Evolutionary conservation across 2,797 vertebrate species (phyloP).

Genomic region (Zalophus californianus): DNA sequence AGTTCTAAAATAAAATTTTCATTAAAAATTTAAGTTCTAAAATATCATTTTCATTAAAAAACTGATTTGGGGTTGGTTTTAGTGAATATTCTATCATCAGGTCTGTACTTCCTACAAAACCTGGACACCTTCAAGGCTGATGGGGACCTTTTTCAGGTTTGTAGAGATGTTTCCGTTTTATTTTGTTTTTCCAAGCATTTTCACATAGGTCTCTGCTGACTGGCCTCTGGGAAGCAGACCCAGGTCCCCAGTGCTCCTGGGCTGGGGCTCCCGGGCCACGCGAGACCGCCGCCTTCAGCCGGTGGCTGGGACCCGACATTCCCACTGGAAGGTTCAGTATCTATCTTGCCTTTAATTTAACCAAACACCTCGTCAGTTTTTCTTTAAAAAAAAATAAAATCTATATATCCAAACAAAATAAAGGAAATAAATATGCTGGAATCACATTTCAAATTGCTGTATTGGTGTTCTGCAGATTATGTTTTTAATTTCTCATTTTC

Average conservation of each 20-base stretch:
- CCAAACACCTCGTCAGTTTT: neutral
- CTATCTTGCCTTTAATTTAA: neutral
- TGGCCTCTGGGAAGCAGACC: neutral
- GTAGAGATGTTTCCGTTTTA: neutral
- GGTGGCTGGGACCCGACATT: neutral
- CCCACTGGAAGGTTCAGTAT: neutral
- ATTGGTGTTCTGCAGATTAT: fast-evolving
- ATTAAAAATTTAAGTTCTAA: neutral
- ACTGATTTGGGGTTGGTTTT: neutral
- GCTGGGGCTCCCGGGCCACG: neutral
- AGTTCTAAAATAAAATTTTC: neutral
- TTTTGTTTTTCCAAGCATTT: neutral
- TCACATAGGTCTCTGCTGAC: neutral
- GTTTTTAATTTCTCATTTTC: neutral
- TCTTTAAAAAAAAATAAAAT: neutral
- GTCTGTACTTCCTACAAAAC: neutral
- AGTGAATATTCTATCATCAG: neutral
- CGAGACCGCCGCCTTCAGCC: neutral
- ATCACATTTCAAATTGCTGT: neutral
- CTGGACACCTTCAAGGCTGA: neutral
- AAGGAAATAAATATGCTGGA: neutral
- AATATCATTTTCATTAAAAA: neutral
- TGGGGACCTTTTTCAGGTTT: neutral
- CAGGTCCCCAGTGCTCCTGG: neutral
- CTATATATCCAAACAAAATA: too few species aligned